These are phyloP conservation scores for Psettodes erumei DNA, from an alignment of 2,113 vertebrate species.

Conservation along the genomic window DNA sequence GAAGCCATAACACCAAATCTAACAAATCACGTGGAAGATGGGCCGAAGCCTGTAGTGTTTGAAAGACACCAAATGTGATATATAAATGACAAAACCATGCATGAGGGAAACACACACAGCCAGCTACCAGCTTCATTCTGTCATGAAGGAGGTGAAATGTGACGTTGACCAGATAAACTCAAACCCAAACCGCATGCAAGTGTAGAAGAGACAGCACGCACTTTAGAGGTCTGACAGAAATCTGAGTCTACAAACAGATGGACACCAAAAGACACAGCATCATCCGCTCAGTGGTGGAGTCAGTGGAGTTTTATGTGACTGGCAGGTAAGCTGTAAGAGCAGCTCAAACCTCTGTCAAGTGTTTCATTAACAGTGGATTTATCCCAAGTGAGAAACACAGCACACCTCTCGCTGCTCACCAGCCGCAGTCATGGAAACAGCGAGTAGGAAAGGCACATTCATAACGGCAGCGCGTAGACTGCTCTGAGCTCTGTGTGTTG, in stretches of 20 bases:
- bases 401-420: conserved; percentile 65
- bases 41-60: conserved; percentile 1
- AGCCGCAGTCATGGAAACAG: conserved; percentile 65
- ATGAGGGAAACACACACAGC: conserved; percentile 25
- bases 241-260: conserved; percentile 12
- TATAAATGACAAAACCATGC: conserved; percentile 1
- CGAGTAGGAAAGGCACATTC: conserved; percentile 57
- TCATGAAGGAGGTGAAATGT: conserved; percentile 27
- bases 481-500: conserved; percentile 45
- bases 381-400: conserved; percentile 67
- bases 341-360: conserved; percentile 66
- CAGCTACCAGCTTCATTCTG: conserved; percentile 29
- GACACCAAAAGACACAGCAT: conserved; percentile 24
- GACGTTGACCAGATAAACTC: conserved; percentile 35
- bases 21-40: not conserved
- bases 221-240: conserved; percentile 6
- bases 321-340: conserved; percentile 46
- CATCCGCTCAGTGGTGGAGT: conserved; percentile 18
- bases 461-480: conserved; percentile 50
- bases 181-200: conserved; percentile 33
- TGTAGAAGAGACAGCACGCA: not conserved
- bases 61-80: not conserved
- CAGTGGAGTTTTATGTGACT: conserved; percentile 37
- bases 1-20: conserved; percentile 5
- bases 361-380: conserved; percentile 82